Base-by-base conservation (phyloP, 2,888 invertebrate genomes). In the Mechanitis messenoides region DNA sequence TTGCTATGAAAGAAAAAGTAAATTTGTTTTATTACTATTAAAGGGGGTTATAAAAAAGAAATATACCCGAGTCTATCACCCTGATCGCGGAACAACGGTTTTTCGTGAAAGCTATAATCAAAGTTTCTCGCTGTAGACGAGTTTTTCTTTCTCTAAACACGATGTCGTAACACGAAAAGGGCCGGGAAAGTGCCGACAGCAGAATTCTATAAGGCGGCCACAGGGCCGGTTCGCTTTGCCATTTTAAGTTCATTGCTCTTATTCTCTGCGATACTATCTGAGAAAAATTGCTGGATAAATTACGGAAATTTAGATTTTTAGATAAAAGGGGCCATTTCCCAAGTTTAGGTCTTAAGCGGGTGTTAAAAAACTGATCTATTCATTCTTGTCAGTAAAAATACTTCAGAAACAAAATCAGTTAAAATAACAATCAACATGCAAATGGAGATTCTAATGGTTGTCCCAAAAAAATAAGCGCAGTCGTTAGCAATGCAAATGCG, bases 21-120 rank as follows among this genome's bases (percentile, higher is more conserved):
- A 87, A 87, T 87, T 88, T 85, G 82, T 87, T 86, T 87, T 89
- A 89, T 86, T 86, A 86, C 81, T 85, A 88, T 85, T 81, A 87
- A 87, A 87, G 80, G 81, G 79, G 80, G 84, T 76, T 77, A 83
- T 87, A 88, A 87, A 89, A 88, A 82, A 81, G 86, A 87, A 85
- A 87, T 87, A 85, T 84, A 77, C 74, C 70, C 71, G 73, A 82
- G 82, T 83, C 85, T 87, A 88, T 88, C 85, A 84, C 87, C 84
- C 86, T 85, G 79, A 84, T 85, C 81, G 84, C 74, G 78, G 77
- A 77, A 72, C 77, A 85, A 85, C 82, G 85, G 84, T 84, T 79
- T 84, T 83, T 88, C 84, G 83, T 84, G 86, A 85, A 84, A 74
- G 84, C 86, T 84, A 88, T 87, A 89, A 89, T 87, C 88, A 87